Base-by-base conservation (phyloP, 1,140 invertebrate genomes). In the Xylocopa sonorina region DNA sequence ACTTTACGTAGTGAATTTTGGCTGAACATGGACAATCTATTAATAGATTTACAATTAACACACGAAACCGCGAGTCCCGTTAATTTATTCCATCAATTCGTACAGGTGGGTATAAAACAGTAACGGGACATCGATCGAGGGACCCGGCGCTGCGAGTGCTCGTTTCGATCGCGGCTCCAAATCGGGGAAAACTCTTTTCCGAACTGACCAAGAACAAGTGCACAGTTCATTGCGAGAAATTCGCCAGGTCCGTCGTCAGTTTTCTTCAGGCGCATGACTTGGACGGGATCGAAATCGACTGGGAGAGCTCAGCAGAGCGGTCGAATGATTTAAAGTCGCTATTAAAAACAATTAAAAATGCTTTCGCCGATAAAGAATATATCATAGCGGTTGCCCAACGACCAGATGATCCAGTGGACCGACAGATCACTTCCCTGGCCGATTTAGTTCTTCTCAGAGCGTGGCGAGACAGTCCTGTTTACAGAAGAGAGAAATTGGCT, bases 281-380 rank as follows among this genome's bases (percentile, higher is more conserved):
- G 74, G 95, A 96, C 86, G 95, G 95, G 0, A 82, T 95, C 0
- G 95, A 95, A 75, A 87, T 96, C 2, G 94, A 95, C 63, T 96
- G 95, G 95, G 93, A 95, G 55, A 92, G 92, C 66, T 48, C 76
- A 12, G 38, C 51, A 51, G 75, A 48, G 62, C 85, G 21, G 71
- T 63, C 41, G 12, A 46, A 9, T 71, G 86, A 67, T 48, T 89
- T 87, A 1, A 89, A 88, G 53, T 67, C 76, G 16, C 27, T 92
- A 0, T 41, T 91, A 1, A 62, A 67, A 5, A 64, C 83, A 0
- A 58, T 92, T 0, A 78, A 84, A 4, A 60, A 41, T 0, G 41
- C 83, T 1, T 48, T 92, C 9, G 63, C 53, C 5, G 76, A 86
- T 9, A 64, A 66, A 48, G 90, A 88, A 29, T 89, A 88, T 24